Conservation (phyloP, 1,140 invertebrate species). For the Mesaphorura yosii region DNA sequence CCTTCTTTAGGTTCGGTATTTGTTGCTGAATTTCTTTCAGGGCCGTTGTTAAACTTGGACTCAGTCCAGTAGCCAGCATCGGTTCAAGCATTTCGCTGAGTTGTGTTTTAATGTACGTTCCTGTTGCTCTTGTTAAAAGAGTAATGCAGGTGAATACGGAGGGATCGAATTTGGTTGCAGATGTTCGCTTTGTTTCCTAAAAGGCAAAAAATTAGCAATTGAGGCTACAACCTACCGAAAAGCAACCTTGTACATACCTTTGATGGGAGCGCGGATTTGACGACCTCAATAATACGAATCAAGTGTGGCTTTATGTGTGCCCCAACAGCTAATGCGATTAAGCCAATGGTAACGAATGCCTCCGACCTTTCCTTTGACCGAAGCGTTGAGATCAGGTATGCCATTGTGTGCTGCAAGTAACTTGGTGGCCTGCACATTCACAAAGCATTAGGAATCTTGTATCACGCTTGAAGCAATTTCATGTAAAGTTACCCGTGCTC, state of each 20-base stretch:
- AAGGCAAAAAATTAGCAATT: background rate
- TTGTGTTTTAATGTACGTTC: constrained; percentile 58
- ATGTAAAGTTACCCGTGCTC: constrained; percentile 3
- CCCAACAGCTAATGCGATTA: constrained; percentile 81
- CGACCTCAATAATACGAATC: constrained; percentile 72
- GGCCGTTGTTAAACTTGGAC: constrained; percentile 77
- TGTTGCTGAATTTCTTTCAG: constrained; percentile 76
- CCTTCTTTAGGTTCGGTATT: constrained; percentile 72
- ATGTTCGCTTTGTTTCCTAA: constrained; percentile 35
- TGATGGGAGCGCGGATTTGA: constrained; percentile 65
- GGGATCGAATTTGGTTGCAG: constrained; percentile 60
- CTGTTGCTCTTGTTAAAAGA: constrained; percentile 73
- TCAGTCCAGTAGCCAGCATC: constrained; percentile 83
- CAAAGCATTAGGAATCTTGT: too few relatives aligned
- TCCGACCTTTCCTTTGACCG: constrained; percentile 62
- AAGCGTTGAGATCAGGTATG: constrained; percentile 61
- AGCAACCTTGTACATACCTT: constrained; percentile 43
- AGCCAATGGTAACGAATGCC: constrained; percentile 79
- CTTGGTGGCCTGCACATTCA: too few relatives aligned
- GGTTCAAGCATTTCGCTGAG: constrained; percentile 75
- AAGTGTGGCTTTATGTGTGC: constrained; percentile 67
- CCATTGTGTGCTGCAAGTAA: constrained; percentile 45
- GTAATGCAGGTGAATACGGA: constrained; percentile 92
- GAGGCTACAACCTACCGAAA: background rate
- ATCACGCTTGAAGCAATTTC: too few relatives aligned